Conservation (phyloP, 2,797 vertebrate species). For the Dicrostonyx torquatus region DNA sequence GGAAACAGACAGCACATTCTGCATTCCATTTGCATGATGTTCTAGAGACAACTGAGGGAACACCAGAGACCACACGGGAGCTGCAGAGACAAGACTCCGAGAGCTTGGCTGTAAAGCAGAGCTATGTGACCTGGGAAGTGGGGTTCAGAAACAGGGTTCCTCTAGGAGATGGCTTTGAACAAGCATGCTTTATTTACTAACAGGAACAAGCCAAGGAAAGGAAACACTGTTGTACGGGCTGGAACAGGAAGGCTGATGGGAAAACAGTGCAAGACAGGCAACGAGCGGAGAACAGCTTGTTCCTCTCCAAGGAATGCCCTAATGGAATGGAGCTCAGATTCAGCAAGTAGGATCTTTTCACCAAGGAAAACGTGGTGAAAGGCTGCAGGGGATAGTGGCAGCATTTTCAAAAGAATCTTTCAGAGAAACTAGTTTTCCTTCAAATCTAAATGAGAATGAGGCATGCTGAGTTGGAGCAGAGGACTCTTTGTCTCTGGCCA, state of each 20-base stretch:
- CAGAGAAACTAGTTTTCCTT: background rate
- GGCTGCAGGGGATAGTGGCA: background rate
- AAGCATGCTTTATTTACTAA: background rate
- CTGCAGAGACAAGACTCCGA: background rate
- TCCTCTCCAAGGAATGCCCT: no score
- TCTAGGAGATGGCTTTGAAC: background rate
- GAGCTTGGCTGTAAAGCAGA: background rate
- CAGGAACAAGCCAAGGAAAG: background rate
- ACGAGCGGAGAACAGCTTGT: background rate
- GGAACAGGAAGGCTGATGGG: background rate
- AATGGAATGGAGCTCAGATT: background rate
- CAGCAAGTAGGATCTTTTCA: background rate
- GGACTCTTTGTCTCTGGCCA: background rate
- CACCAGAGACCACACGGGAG: background rate
- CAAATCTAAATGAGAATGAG: background rate
- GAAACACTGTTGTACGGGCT: fast-evolving
- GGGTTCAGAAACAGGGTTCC: fast-evolving
- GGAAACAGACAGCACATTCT: background rate
- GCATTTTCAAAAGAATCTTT: background rate
- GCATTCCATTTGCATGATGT: fast-evolving
- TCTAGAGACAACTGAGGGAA: background rate
- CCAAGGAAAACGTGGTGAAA: fast-evolving
- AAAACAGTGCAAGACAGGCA: fast-evolving
- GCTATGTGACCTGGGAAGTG: background rate
- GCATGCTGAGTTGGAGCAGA: background rate